phyloP scores from a whole-genome alignment of 2,113 vertebrate species.

The Peromyscus leucopus region DNA sequence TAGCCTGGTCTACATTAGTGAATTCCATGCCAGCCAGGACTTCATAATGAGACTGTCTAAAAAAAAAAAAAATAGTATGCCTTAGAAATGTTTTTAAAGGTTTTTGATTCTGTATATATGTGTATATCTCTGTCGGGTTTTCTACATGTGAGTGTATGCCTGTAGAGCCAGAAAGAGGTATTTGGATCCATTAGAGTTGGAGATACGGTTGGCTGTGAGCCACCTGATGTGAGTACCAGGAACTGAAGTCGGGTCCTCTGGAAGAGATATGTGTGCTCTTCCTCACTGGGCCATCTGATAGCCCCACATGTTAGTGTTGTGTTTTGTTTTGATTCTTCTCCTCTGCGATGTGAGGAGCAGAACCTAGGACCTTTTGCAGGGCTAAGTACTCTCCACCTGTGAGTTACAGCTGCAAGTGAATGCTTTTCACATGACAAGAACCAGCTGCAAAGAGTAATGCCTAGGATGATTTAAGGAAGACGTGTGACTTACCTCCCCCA shows the following conservation, averaged over 20 bases:
- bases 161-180: background rate
- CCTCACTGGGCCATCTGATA: background rate
- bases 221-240: background rate
- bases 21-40: background rate
- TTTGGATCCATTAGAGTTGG: too few relatives aligned
- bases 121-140: background rate
- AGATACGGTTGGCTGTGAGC: background rate
- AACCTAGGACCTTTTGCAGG: too few relatives aligned
- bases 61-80: background rate
- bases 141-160: background rate
- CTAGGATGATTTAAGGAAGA: background rate
- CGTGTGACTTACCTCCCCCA: background rate
- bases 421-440: background rate
- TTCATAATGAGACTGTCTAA: background rate
- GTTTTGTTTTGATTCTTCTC: background rate
- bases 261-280: background rate
- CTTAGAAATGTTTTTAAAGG: background rate
- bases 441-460: background rate
- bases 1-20: background rate
- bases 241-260: background rate
- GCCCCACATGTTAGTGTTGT: background rate
- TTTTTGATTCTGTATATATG: background rate
- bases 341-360: background rate
- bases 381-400: background rate
- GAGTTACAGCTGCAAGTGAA: background rate